A percentile compares a stretch with the other conserved stretches of the same genome.
Evolutionary conservation across 1,140 invertebrate species (phyloP).

Genomic region (Heliconius hermathena): DNA sequence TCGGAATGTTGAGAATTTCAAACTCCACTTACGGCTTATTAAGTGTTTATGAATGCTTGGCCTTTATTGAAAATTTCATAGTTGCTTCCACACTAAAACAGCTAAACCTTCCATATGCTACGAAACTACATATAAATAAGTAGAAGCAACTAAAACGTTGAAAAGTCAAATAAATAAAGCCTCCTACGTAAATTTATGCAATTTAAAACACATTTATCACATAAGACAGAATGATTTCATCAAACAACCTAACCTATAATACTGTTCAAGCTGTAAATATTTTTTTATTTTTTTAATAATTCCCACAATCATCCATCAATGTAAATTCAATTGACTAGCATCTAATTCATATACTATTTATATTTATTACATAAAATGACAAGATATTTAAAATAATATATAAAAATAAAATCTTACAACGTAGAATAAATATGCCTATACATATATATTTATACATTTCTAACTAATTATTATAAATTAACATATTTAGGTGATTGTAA

Average conservation of each 20-base stretch:
- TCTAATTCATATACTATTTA: slow-evolving; percentile 58
- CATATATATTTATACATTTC: background rate
- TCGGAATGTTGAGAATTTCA: slow-evolving; percentile 68
- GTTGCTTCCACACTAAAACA: background rate
- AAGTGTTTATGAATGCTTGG: slow-evolving; percentile 22
- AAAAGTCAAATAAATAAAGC: slow-evolving; percentile 21
- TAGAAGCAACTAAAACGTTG: slow-evolving; percentile 21
- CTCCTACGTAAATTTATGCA: slow-evolving; percentile 50
- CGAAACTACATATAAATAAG: slow-evolving; percentile 24
- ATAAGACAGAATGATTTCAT: slow-evolving; percentile 67
- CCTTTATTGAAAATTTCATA: background rate
- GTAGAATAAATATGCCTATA: slow-evolving; percentile 10
- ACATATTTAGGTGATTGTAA: background rate
- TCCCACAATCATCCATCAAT: slow-evolving; percentile 60
- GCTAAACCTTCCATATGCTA: slow-evolving; percentile 4
- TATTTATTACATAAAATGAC: slow-evolving; percentile 42
- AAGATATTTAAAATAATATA: slow-evolving; percentile 35
- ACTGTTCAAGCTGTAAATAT: slow-evolving; percentile 69
- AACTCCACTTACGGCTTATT: slow-evolving; percentile 52
- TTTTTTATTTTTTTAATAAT: slow-evolving; percentile 60
- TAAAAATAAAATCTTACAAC: slow-evolving; percentile 14
- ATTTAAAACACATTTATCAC: slow-evolving; percentile 63
- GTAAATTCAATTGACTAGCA: slow-evolving; percentile 79
- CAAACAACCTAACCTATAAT: slow-evolving; percentile 78
- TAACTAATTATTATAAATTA: slow-evolving; percentile 14